Conservation (phyloP, 2,888 invertebrate genomes). For the Teinopalpus imperialis region DNA sequence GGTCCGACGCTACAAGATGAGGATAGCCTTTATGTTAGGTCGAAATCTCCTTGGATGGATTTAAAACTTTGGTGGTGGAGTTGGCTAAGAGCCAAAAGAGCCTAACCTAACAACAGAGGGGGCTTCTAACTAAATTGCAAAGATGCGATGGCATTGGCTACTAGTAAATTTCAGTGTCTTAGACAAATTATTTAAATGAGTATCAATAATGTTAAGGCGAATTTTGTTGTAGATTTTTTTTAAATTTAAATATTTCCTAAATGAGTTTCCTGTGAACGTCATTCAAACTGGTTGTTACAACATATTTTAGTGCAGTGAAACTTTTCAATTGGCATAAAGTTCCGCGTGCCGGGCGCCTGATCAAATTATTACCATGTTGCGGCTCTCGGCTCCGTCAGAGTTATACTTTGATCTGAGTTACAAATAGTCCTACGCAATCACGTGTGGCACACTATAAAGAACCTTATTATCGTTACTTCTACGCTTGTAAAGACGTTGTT, state of each 20-base stretch:
- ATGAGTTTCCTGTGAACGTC: conserved; percentile 37
- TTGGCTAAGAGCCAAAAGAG: conserved; percentile 22
- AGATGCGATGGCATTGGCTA: conserved; percentile 13
- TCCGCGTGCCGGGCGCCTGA: conserved; percentile 63
- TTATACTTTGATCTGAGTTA: conserved; percentile 35
- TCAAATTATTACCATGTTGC: conserved; percentile 78
- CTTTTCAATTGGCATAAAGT: conserved; percentile 73
- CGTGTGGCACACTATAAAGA: conserved; percentile 27
- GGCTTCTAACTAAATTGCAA: conserved; percentile 21
- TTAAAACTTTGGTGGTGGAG: conserved; percentile 20
- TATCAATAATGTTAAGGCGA: not conserved
- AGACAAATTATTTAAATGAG: conserved; percentile 14
- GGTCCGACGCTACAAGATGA: conserved; percentile 14
- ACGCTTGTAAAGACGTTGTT: conserved; percentile 21
- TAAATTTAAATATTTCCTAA: conserved; percentile 26
- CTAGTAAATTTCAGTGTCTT: conserved; percentile 5
- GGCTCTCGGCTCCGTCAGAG: conserved; percentile 54
- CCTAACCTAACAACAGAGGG: conserved; percentile 17
- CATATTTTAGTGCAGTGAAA: conserved; percentile 65
- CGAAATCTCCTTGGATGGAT: conserved; percentile 21
- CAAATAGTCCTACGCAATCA: conserved; percentile 44
- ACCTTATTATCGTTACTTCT: conserved; percentile 29
- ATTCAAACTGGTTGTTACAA: conserved; percentile 46
- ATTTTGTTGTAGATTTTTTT: too few relatives aligned
- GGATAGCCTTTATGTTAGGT: conserved; percentile 22